A percentile compares a stretch with the other conserved stretches of the same genome.
These are phyloP conservation scores for Sanderia malayensis DNA, from an alignment of 30 jellyfish, hydroid and myxozoan species.

Conservation along the genomic window DNA sequence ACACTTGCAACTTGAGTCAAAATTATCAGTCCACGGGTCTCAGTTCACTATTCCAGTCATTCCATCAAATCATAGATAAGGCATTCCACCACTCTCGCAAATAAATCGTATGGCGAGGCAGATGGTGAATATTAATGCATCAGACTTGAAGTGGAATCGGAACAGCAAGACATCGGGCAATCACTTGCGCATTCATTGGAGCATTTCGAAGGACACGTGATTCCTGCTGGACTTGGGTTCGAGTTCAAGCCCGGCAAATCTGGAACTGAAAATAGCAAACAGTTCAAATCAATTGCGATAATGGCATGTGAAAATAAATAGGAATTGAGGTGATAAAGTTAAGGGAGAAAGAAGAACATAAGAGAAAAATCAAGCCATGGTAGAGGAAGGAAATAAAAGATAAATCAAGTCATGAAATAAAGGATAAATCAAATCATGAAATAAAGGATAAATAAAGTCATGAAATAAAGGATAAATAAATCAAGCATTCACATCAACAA, in stretches of 20 bases:
- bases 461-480: too few relatives aligned
- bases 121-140: slow-evolving; percentile 15
- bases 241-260: slow-evolving; percentile 14
- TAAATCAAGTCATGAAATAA: too few relatives aligned
- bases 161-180: slow-evolving; percentile 62
- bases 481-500: too few relatives aligned
- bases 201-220: slow-evolving; percentile 40
- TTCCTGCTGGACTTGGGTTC: slow-evolving; percentile 14
- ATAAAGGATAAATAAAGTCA: too few relatives aligned
- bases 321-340: too few relatives aligned
- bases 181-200: slow-evolving; percentile 36
- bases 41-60: not conserved
- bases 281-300: too few relatives aligned
- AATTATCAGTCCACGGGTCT: not conserved
- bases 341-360: too few relatives aligned
- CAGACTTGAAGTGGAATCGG: slow-evolving; percentile 57
- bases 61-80: not conserved
- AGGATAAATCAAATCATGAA: too few relatives aligned
- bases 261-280: slow-evolving; percentile 37
- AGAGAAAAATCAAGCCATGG: too few relatives aligned
- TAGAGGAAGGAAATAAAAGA: too few relatives aligned
- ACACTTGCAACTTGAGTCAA: too few relatives aligned
- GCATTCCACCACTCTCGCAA: not conserved
- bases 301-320: too few relatives aligned
- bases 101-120: not conserved